Conservation (phyloP, 2,113 vertebrate genomes). For the Lepisosteus osseus region DNA sequence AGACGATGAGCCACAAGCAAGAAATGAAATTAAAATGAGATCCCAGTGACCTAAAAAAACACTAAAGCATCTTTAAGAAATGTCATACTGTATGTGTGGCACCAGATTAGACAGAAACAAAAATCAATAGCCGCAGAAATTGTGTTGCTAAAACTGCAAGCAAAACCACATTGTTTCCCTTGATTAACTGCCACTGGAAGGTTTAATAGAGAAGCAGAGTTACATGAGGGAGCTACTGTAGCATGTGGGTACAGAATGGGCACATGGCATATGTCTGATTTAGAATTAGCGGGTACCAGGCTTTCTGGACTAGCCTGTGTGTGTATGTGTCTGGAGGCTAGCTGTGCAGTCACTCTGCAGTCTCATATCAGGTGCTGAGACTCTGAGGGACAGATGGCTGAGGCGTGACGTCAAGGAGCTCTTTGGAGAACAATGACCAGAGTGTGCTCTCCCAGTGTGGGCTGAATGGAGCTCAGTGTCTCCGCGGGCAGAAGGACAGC, state of each 20-base stretch:
- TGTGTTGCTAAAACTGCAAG: too few species aligned
- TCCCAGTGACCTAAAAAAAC: too few species aligned
- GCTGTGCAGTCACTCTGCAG: background rate
- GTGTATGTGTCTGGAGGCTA: background rate
- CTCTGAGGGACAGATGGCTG: background rate
- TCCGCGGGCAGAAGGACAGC: slow-evolving; percentile 3
- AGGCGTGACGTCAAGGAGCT: slow-evolving; percentile 10
- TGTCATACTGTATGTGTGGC: too few species aligned
- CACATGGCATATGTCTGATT: background rate
- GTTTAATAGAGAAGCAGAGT: too few species aligned
- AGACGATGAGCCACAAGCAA: background rate
- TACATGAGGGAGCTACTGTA: too few species aligned
- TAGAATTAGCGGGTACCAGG: slow-evolving; percentile 1
- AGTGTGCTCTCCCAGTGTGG: slow-evolving; percentile 22
- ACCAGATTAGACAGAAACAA: too few species aligned
- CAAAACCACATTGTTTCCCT: too few species aligned
- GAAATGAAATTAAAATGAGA: too few species aligned
- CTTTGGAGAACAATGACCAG: slow-evolving; percentile 25
- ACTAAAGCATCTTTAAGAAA: too few species aligned
- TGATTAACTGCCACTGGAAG: too few species aligned
- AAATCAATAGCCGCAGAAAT: too few species aligned
- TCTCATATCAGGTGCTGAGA: background rate
- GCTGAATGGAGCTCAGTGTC: slow-evolving; percentile 22
- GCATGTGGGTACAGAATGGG: background rate
- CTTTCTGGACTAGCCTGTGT: background rate